Conservation (phyloP, 2,113 vertebrate species). For the Zosterops lateralis region DNA sequence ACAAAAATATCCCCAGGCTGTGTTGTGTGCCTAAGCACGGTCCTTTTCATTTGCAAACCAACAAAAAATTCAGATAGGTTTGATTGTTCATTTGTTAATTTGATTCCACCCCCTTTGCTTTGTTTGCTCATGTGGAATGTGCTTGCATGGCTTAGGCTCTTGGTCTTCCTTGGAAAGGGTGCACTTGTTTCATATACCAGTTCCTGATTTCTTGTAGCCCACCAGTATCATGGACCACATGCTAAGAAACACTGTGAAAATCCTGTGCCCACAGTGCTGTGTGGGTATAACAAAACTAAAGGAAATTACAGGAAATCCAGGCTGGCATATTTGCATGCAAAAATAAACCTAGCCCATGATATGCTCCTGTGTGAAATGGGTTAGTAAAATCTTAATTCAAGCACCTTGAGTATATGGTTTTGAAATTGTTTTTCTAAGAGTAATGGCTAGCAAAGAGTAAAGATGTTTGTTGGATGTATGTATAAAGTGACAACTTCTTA, state of each 20-base stretch:
- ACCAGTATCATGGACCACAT: neutral
- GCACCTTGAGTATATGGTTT: slow-evolving; percentile 4
- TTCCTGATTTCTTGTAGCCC: neutral
- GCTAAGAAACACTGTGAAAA: neutral
- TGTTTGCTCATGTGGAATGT: neutral
- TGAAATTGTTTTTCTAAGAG: neutral
- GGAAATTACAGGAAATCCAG: neutral
- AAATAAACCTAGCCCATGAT: neutral
- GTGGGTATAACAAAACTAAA: neutral
- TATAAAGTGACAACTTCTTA: neutral
- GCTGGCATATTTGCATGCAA: neutral
- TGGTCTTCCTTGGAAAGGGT: neutral
- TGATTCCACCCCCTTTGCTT: neutral
- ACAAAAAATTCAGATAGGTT: slow-evolving; percentile 13
- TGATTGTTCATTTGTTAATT: slow-evolving; percentile 17
- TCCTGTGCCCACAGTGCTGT: neutral
- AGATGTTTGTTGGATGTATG: neutral
- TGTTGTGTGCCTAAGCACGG: neutral
- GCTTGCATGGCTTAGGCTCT: neutral
- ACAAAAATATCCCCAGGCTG: slow-evolving; percentile 16
- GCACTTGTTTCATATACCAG: neutral
- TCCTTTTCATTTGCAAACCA: slow-evolving; percentile 2
- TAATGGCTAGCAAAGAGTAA: neutral
- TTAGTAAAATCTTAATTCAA: slow-evolving; percentile 1
- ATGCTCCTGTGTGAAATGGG: neutral